phyloP scores from a whole-genome alignment of 2,797 vertebrate species.

The Halcyon smyrnensis region DNA sequence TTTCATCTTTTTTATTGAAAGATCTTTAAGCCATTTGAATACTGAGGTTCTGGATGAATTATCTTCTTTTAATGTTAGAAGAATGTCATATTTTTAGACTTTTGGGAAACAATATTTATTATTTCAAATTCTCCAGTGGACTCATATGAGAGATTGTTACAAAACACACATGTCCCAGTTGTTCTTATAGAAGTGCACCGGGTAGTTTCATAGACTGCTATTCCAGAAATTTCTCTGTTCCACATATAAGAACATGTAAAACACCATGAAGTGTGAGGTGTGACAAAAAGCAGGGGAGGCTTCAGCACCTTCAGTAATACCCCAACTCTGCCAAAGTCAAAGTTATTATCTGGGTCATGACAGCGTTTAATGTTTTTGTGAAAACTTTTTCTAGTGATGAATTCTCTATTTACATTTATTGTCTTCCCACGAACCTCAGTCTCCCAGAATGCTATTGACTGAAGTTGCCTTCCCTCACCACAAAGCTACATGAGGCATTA shows the following conservation, averaged over 20 bases:
- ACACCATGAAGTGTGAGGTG: not conserved
- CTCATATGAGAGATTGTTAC: conserved; percentile 3
- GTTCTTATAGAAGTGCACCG: not conserved
- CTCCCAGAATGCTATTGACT: conserved; percentile 25
- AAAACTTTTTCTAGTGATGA: conserved; percentile 16
- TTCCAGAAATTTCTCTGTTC: not conserved
- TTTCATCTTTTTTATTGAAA: not conserved
- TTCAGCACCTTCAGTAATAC: not conserved
- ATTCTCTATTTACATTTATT: conserved; percentile 41
- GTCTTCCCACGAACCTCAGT: conserved; percentile 41
- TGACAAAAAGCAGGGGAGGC: not conserved
- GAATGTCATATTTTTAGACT: conserved; percentile 50
- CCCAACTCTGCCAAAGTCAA: not conserved
- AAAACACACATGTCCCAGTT: not conserved
- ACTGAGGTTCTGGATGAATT: conserved; percentile 1
- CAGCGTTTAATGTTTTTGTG: not conserved
- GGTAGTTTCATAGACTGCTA: not conserved
- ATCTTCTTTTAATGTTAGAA: conserved; percentile 9
- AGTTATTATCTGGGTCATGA: not conserved
- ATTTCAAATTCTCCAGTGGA: conserved; percentile 32
- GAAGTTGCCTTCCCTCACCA: conserved; percentile 29
- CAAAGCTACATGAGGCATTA: conserved; percentile 31
- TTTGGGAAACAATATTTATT: conserved; percentile 24
- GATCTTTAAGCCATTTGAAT: conserved; percentile 2
- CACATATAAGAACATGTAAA: not conserved